Conservation (phyloP, 1,140 invertebrate species). For the Neodiprion fabricii region DNA sequence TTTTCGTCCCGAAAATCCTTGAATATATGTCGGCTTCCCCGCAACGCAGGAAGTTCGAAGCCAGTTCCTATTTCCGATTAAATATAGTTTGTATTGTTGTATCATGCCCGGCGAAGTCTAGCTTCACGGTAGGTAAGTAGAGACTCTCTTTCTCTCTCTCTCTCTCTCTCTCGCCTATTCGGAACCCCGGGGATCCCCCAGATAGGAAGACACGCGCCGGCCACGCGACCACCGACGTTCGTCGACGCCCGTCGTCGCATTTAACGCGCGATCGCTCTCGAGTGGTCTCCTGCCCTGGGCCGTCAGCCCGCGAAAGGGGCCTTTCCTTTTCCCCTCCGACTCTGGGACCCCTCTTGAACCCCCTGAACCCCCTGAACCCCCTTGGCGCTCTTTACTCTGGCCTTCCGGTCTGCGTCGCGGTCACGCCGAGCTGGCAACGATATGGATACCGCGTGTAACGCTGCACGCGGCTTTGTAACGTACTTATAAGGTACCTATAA, state of each 20-base stretch:
- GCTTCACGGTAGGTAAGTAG: no score
- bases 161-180: neutral
- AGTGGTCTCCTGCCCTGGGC: slow-evolving; percentile 33
- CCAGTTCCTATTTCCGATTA: no score
- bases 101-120: no score
- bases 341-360: neutral
- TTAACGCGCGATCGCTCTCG: slow-evolving; percentile 62
- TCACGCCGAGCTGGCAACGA: slow-evolving; percentile 3
- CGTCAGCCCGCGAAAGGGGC: neutral
- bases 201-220: slow-evolving; percentile 49
- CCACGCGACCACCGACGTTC: slow-evolving; percentile 55
- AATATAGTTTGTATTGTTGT: no score
- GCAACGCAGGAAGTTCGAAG: no score
- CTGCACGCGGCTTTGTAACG: no score
- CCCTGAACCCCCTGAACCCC: neutral
- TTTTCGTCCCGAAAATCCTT: no score
- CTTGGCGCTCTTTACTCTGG: neutral
- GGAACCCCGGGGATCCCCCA: neutral
- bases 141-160: no score
- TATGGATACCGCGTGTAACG: neutral
- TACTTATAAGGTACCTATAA: no score
- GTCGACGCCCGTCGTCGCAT: slow-evolving; percentile 53
- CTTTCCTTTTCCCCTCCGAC: neutral
- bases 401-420: neutral
- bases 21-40: no score